Base-by-base conservation (phyloP, 2,888 invertebrate genomes). In the Perizoma flavofasciatum region DNA sequence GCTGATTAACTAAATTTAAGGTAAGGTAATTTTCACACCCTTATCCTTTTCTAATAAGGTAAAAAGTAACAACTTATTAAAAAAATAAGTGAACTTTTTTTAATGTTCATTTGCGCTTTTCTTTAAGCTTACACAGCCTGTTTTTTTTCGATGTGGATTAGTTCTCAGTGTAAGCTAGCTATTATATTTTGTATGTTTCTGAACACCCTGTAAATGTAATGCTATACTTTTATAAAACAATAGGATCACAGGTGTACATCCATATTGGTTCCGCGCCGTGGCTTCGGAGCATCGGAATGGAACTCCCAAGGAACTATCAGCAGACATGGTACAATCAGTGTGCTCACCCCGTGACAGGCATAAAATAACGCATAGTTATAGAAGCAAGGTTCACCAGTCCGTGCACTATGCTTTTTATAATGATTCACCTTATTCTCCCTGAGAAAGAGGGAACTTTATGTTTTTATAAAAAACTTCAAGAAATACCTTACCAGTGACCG, bases 361-460 rank as follows among this genome's bases (percentile, higher is more conserved):
- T 48, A 59, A 22, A 32, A 40, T 32, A 49, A 43, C 11, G 9
- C n/a, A n/a, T 44, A 10, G 43, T 10, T 11, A 9, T 9, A 6
- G 6, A n/a, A 5, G 5, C 44, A 9, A 45, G 35, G 33, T 10
- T 35, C 45, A 59, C 40, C 39, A 39, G 45, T 40, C 53, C 59
- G 83, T 81, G 79, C 76, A 61, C 69, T 83, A 82, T 83, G 81
- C 71, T 77, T 79, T 75, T 77, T 69, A 48, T 63, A 41, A 49
- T 10, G 45, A 9, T 43, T 44, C n/a, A 22, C n/a, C 11, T 44
- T 44, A 11, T 44, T 43, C 6, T 32, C 52, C 45, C 54, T 45
- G 22, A 10, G 11, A 22, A 10, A 32, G 37, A 43, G n/a, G 10
- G n/a, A 33, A 9, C 5, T 5, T 32, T 48, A 4, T 34, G 10